phyloP scores from a whole-genome alignment of 2,797 vertebrate genomes.

The Urophycis tenuis region DNA sequence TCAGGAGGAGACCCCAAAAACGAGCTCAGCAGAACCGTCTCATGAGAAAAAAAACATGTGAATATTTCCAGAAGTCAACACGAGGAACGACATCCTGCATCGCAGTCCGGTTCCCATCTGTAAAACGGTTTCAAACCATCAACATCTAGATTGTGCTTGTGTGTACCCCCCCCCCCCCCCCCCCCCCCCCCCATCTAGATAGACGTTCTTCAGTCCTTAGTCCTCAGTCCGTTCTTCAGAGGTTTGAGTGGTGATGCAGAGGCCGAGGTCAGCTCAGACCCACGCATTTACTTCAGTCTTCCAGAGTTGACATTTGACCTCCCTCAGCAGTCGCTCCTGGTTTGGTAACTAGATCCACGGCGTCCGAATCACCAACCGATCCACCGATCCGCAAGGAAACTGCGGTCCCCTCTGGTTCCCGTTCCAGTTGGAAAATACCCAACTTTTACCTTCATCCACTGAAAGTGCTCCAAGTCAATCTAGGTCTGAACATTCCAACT shows the following conservation, averaged over 20 bases:
- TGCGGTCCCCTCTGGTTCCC: constrained; percentile 44
- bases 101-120: background rate
- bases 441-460: constrained; percentile 58
- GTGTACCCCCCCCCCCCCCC: no score
- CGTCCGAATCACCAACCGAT: background rate
- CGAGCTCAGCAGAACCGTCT: background rate
- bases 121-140: background rate
- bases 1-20: background rate
- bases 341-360: background rate
- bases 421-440: constrained; percentile 64
- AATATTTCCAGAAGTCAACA: background rate
- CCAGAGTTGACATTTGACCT: background rate
- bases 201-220: background rate
- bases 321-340: background rate
- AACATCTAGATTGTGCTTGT: background rate
- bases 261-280: background rate
- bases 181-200: background rate
- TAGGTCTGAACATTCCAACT: constrained; percentile 66
- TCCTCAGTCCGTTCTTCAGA: no score
- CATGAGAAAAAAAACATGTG: background rate
- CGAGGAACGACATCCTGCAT: background rate
- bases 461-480: constrained; percentile 83
- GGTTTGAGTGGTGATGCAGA: background rate
- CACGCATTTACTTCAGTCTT: background rate
- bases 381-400: constrained; percentile 30